These are phyloP conservation scores for Pararge aegeria DNA, from an alignment of 1,140 invertebrate species.

Conservation along the genomic window DNA sequence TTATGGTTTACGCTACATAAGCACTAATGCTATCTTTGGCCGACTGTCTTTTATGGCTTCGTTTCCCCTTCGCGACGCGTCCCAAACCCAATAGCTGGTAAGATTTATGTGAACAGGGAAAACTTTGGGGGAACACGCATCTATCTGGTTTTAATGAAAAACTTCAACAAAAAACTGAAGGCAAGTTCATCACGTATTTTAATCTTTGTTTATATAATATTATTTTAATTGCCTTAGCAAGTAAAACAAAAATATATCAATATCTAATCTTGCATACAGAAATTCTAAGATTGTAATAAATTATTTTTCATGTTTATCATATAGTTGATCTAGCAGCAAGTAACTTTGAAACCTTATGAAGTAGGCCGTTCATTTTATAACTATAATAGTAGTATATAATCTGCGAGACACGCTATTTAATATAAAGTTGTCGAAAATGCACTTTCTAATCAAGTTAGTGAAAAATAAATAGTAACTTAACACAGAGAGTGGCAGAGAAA, in stretches of 20 bases:
- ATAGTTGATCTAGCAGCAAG: too few relatives aligned
- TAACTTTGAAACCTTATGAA: too few relatives aligned
- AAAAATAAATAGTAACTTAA: neutral
- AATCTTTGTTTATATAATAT: too few relatives aligned
- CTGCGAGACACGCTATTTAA: too few relatives aligned
- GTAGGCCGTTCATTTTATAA: too few relatives aligned
- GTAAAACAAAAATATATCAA: too few relatives aligned
- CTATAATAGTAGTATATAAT: too few relatives aligned
- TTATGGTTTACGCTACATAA: conserved; percentile 29
- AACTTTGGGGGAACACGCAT: conserved; percentile 27
- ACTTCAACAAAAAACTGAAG: neutral
- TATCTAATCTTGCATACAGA: too few relatives aligned
- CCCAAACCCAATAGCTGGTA: conserved; percentile 34
- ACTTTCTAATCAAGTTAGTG: neutral
- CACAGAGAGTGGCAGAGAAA: neutral
- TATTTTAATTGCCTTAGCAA: too few relatives aligned
- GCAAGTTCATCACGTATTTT: neutral
- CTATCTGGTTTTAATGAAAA: conserved; percentile 6
- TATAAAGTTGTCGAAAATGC: neutral
- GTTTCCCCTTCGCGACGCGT: conserved; percentile 36
- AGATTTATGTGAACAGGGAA: conserved; percentile 45
- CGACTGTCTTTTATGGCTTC: conserved; percentile 50
- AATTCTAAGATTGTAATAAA: too few relatives aligned
- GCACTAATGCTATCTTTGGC: conserved; percentile 43
- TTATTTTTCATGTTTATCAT: too few relatives aligned